Evolutionary conservation across 2,888 invertebrate genomes (phyloP).

Genomic region (Lymantria dispar): DNA sequence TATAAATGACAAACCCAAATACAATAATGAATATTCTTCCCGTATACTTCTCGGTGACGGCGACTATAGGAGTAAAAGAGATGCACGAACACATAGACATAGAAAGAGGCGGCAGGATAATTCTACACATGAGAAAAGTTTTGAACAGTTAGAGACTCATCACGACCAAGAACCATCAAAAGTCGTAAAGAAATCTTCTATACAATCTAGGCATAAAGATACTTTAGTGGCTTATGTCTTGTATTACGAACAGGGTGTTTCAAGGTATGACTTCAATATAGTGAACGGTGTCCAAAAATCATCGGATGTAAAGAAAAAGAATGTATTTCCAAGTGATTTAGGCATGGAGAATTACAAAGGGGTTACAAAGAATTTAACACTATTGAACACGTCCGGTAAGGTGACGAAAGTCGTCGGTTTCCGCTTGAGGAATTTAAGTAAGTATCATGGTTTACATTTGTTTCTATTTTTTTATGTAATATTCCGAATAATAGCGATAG

Average conservation of each 20-base stretch:
- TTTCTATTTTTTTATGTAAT: conserved; percentile 10
- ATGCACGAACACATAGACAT: conserved; percentile 57
- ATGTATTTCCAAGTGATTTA: conserved; percentile 64
- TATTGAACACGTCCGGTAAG: conserved; percentile 63
- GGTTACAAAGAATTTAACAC: conserved; percentile 63
- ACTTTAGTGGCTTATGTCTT: conserved; percentile 70
- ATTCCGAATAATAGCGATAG: conserved; percentile 5
- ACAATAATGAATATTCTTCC: conserved; percentile 58
- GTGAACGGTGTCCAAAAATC: conserved; percentile 54
- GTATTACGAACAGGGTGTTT: conserved; percentile 70
- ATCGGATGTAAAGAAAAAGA: conserved; percentile 55
- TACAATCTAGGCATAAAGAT: conserved; percentile 43
- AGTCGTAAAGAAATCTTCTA: conserved; percentile 60
- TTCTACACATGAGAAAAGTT: conserved; percentile 43
- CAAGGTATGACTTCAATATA: conserved; percentile 48
- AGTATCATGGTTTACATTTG: conserved; percentile 39
- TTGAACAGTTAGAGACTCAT: conserved; percentile 51
- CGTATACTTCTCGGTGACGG: conserved; percentile 49
- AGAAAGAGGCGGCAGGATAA: conserved; percentile 69
- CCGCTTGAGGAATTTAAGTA: conserved; percentile 67
- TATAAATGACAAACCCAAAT: conserved; percentile 54
- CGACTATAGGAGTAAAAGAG: conserved; percentile 54
- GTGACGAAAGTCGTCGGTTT: conserved; percentile 70
- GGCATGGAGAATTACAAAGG: conserved; percentile 58
- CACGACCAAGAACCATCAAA: conserved; percentile 51